Conservation (phyloP, 2,797 vertebrate genomes). For the Smutsia temminckii region DNA sequence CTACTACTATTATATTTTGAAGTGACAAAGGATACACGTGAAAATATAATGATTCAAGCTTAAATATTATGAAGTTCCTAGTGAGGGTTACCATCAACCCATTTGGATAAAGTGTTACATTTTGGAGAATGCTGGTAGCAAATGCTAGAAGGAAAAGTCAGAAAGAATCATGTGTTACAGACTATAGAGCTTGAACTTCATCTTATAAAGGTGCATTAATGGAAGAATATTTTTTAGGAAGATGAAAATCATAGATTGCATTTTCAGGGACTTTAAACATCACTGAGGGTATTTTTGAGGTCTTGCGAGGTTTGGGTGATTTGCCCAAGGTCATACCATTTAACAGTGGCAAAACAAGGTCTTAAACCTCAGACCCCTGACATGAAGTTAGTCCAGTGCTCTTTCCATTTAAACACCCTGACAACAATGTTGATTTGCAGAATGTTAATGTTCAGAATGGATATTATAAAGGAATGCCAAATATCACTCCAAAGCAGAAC, state of each 20-base stretch:
- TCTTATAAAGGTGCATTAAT: background rate
- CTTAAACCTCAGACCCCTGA: background rate
- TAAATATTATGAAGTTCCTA: background rate
- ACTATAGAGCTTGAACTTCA: background rate
- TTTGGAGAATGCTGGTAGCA: conserved; percentile 5
- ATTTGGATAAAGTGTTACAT: background rate
- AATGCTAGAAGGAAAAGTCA: background rate
- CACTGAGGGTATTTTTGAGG: background rate
- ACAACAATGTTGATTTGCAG: background rate
- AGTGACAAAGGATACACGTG: background rate
- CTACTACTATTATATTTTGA: background rate
- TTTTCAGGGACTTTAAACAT: background rate
- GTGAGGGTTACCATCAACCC: background rate
- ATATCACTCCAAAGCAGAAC: background rate
- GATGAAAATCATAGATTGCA: background rate
- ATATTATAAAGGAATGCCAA: background rate
- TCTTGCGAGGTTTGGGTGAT: background rate
- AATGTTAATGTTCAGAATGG: background rate
- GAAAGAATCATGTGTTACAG: background rate
- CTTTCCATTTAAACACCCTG: background rate
- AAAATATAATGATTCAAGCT: background rate
- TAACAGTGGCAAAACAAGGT: background rate
- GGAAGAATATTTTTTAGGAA: background rate
- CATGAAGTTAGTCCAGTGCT: background rate
- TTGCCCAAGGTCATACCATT: background rate